These are phyloP conservation scores for Orthonyx spaldingii DNA, from an alignment of 2,113 vertebrate species.

Conservation along the genomic window DNA sequence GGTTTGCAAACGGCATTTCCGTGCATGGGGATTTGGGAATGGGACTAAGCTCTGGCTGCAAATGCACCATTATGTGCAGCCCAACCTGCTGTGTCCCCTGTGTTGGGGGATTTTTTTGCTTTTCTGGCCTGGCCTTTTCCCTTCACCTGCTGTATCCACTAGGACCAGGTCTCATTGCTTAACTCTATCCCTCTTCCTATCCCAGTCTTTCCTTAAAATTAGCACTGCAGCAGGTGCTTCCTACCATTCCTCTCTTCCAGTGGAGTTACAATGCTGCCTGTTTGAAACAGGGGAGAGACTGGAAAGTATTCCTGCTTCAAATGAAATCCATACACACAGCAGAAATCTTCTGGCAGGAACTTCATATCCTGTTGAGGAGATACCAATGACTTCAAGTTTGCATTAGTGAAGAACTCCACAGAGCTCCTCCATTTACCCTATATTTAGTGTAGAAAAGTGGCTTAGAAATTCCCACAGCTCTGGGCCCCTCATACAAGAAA, in stretches of 20 bases:
- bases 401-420: neutral
- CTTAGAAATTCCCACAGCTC: neutral
- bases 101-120: neutral
- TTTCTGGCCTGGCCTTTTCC: neutral
- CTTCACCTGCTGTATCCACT: neutral
- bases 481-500: rapidly evolving
- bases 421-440: neutral
- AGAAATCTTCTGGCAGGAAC: neutral
- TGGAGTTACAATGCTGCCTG: neutral
- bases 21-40: rapidly evolving
- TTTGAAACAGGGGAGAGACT: neutral
- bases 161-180: neutral
- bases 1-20: neutral
- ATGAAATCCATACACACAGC: neutral
- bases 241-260: neutral
- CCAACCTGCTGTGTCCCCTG: neutral
- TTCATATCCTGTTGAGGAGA: neutral
- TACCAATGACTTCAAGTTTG: neutral
- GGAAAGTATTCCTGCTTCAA: neutral
- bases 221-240: neutral
- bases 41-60: neutral
- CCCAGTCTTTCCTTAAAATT: neutral
- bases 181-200: neutral
- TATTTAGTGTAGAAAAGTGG: neutral
- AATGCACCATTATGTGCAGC: neutral